Evolutionary conservation across 2,797 vertebrate species (phyloP), one percentile per base, ranked within the genome.

Genomic region (Oreochromis grahami): DNA sequence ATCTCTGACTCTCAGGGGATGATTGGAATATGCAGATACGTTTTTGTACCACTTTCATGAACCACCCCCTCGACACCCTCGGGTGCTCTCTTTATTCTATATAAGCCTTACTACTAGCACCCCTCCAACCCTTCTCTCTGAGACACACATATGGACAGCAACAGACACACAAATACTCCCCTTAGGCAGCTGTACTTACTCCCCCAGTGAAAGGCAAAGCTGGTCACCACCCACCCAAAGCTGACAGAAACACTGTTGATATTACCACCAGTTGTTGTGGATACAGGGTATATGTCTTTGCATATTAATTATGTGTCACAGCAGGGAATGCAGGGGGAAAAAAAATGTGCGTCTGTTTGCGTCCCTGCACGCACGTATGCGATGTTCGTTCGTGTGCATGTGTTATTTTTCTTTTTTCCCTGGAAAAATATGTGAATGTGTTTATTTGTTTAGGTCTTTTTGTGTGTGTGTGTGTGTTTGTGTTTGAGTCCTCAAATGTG

Each of bases 1-100:
- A 94, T 95, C 93, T 92, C 52, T 83, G 87, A 92, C 92, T 94
- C 94, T 92, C 77, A 41, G 88, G 87, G 92, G 92, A 94, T 88
- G 92, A 95, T 94, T 92, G 91, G 88, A 94, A 95, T 94, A 94
- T 94, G 94, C 89, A 93, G 93, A 94, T 93, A 79, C 87, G 87
- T 93, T 94, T 94, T 92, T 91, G 85, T 92, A 91, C 88, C 91
- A 91, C 92, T 94, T 94, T 94, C 87, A 94, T 89, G 89, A 94
- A 82, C 92, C 93, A 88, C 95, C 93, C 92, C 93, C 92, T 82
- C 82, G 60, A 92, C 92, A 94, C 89, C 93, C 88, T 86, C 85
- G 85, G 91, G 88, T 91, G 90, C 90, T 93, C 86, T 93, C 87
- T 88, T 70, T 88, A 84, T 94, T 92, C 88, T 86, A 78, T 91